Evolutionary conservation across 1,140 invertebrate genomes (phyloP).

Genomic region (Thalassaphorura encarpata): DNA sequence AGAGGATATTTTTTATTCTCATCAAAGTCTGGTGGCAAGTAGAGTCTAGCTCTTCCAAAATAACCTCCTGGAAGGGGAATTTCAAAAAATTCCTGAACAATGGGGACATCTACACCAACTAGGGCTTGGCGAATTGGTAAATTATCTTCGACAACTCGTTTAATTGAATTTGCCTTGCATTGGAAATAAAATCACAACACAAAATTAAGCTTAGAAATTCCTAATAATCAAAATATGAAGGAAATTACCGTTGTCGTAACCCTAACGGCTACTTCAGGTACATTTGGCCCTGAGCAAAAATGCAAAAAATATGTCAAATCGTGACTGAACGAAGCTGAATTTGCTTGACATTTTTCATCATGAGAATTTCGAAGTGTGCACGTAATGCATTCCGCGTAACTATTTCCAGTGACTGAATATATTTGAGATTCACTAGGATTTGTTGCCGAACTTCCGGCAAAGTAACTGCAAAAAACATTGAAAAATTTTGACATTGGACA

Average conservation of each 20-base stretch:
- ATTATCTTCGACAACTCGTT: slow-evolving; percentile 32
- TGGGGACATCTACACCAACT: slow-evolving; percentile 49
- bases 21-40: slow-evolving; percentile 61
- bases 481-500: background rate
- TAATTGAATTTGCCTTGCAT: background rate
- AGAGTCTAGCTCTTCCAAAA: slow-evolving; percentile 54
- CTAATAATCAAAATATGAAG: background rate
- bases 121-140: slow-evolving; percentile 40
- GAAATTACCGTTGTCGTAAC: background rate
- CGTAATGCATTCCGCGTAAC: slow-evolving; percentile 32
- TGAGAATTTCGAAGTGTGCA: slow-evolving; percentile 35
- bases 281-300: slow-evolving; percentile 60
- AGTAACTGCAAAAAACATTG: slow-evolving; percentile 38
- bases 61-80: slow-evolving; percentile 56
- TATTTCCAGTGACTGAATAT: slow-evolving; percentile 33
- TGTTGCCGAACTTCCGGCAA: slow-evolving; percentile 24
- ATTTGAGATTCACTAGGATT: slow-evolving; percentile 37
- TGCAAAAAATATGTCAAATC: slow-evolving; percentile 55
- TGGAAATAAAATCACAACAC: no score
- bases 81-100: slow-evolving; percentile 48
- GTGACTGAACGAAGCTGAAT: slow-evolving; percentile 53
- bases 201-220: no score
- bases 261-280: slow-evolving; percentile 41
- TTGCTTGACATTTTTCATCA: slow-evolving; percentile 47
- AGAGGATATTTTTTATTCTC: slow-evolving; percentile 67